These are phyloP conservation scores for Oscheius sp. DNA, from an alignment of 2,888 invertebrate species.

Conservation along the genomic window DNA sequence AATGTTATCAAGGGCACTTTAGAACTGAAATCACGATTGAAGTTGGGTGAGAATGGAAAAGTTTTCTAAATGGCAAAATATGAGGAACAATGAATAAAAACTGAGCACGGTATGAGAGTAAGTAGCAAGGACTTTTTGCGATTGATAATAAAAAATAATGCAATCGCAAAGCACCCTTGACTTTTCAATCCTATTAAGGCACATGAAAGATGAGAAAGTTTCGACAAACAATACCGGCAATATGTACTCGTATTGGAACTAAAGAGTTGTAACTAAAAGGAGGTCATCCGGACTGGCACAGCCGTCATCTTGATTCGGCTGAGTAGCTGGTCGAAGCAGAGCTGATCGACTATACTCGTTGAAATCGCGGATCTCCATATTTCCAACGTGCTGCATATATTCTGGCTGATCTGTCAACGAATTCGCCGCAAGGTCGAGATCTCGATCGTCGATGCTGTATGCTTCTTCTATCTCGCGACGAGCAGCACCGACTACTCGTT, in stretches of 20 bases:
- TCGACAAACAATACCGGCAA: slow-evolving; percentile 3
- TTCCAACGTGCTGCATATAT: slow-evolving; percentile 65
- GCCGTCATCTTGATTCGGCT: slow-evolving; percentile 32
- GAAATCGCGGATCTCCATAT: slow-evolving; percentile 64
- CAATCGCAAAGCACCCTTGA: slow-evolving; percentile 1
- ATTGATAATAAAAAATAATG: neutral
- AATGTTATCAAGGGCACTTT: slow-evolving; percentile 22
- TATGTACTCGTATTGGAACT: slow-evolving; percentile 9
- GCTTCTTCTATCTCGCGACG: slow-evolving; percentile 67
- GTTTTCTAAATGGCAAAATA: neutral
- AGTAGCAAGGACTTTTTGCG: neutral
- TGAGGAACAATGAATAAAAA: neutral
- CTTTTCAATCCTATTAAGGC: slow-evolving; percentile 25
- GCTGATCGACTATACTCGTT: slow-evolving; percentile 67
- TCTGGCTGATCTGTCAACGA: slow-evolving; percentile 27
- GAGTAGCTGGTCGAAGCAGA: slow-evolving; percentile 51
- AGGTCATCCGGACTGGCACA: slow-evolving; percentile 59
- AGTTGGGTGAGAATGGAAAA: neutral
- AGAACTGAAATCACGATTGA: slow-evolving; percentile 26
- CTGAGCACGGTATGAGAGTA: slow-evolving; percentile 11
- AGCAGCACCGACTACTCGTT: slow-evolving; percentile 66
- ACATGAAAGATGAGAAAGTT: slow-evolving; percentile 15
- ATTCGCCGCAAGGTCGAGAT: slow-evolving; percentile 60
- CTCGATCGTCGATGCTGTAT: slow-evolving; percentile 60
- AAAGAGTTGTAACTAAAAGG: slow-evolving; percentile 64